Percentiles rank a stretch among this genome's conserved stretches.
Conservation (phyloP, 2,888 invertebrate species). For the Spatulosminthurus flaviceps region DNA sequence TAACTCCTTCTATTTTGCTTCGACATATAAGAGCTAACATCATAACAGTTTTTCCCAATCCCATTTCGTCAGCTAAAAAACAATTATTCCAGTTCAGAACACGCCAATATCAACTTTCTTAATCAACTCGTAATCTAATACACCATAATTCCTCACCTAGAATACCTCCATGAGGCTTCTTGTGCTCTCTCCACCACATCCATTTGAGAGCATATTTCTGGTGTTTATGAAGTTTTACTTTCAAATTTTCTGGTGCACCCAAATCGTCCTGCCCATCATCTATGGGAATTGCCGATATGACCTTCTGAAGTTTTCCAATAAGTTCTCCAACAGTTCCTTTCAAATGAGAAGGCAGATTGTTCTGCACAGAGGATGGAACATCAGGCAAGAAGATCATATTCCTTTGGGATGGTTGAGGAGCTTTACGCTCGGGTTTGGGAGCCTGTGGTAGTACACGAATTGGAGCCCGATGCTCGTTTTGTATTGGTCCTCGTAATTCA, state of each 20-base stretch:
- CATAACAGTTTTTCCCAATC: constrained; percentile 83
- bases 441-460: not conserved
- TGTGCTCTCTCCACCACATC: constrained; percentile 89
- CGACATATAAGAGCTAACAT: constrained; percentile 79
- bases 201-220: constrained; percentile 87
- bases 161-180: constrained; percentile 84
- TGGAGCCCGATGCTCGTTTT: not conserved
- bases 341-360: constrained; percentile 35
- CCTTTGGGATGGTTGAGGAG: not conserved
- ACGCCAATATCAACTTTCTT: too few species aligned
- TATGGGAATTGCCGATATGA: constrained; percentile 48
- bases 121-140: too few species aligned
- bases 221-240: constrained; percentile 79
- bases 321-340: constrained; percentile 47
- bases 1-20: constrained; percentile 65
- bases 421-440: not conserved
- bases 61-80: constrained; percentile 80
- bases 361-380: not conserved
- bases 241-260: constrained; percentile 71
- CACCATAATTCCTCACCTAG: too few species aligned
- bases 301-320: constrained; percentile 42
- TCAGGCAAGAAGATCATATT: constrained; percentile 27
- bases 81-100: too few species aligned
- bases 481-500: not conserved
- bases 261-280: constrained; percentile 70